A percentile compares a stretch with the other conserved stretches of the same genome.
These are phyloP conservation scores for Natrix natrix DNA, from an alignment of 2,797 vertebrate genomes.

Conservation along the genomic window DNA sequence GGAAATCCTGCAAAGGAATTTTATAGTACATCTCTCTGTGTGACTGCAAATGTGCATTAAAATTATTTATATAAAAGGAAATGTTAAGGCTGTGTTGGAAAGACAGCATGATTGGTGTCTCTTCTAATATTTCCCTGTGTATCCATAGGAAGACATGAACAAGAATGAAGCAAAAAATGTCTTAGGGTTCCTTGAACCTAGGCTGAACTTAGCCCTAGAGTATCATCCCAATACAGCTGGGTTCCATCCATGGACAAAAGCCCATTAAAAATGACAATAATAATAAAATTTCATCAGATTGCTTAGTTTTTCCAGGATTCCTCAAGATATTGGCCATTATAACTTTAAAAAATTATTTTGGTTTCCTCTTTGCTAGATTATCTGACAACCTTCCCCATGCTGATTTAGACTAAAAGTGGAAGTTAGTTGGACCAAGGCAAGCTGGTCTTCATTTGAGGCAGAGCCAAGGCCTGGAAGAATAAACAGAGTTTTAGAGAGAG, in stretches of 20 bases:
- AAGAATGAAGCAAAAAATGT: not conserved
- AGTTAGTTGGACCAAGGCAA: not conserved
- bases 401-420: not conserved
- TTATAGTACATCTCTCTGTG: not conserved
- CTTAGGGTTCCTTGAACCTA: not conserved
- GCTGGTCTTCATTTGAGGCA: not conserved
- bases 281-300: not conserved
- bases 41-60: not conserved
- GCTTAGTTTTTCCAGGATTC: not conserved
- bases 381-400: not conserved
- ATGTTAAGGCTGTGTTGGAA: not conserved
- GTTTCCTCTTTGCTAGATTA: not conserved
- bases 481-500: not conserved
- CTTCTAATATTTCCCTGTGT: not conserved
- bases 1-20: not conserved
- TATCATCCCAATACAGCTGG: not conserved
- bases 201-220: not conserved
- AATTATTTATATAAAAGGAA: not conserved
- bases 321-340: not conserved
- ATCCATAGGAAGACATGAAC: not conserved
- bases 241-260: not conserved
- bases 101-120: not conserved
- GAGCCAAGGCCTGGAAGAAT: not conserved
- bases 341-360: not conserved
- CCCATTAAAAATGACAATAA: not conserved